Conservation (phyloP, 2,888 invertebrate species). For the Apamea monoglypha region DNA sequence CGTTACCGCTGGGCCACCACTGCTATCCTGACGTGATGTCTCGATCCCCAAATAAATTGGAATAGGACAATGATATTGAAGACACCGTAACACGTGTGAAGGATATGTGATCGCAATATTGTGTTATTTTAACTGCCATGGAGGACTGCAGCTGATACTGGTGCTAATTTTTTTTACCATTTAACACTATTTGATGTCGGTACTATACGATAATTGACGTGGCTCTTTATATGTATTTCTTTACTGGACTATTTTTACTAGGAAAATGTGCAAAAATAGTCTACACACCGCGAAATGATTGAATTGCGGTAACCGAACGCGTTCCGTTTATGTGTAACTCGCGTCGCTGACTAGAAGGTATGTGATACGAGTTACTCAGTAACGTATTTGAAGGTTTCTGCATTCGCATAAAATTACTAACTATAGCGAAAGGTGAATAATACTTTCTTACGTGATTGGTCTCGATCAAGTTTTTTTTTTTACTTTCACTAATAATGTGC, state of each 20-base stretch:
- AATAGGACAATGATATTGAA: not conserved
- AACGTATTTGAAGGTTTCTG: not conserved
- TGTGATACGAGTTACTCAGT: not conserved
- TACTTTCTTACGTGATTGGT: slow-evolving; percentile 10
- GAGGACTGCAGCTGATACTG: no score
- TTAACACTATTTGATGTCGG: not conserved
- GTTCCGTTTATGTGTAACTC: not conserved
- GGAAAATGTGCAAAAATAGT: slow-evolving; percentile 2
- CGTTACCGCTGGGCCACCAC: no score
- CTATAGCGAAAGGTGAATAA: not conserved
- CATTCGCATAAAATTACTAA: not conserved
- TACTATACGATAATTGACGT: not conserved
- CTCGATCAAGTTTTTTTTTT: slow-evolving; percentile 2
- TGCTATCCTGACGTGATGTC: not conserved
- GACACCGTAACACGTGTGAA: no score
- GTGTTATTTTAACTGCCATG: not conserved
- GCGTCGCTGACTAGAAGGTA: not conserved
- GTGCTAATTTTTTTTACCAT: no score
- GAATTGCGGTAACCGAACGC: slow-evolving; percentile 11
- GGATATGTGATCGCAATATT: not conserved
- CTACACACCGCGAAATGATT: slow-evolving; percentile 1
- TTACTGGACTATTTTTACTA: not conserved
- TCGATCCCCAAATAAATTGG: not conserved
- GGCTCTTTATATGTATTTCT: not conserved
- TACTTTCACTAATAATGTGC: not conserved